Evolutionary conservation across 2,113 vertebrate species (phyloP).

Genomic region (Lipophrys pholis): DNA sequence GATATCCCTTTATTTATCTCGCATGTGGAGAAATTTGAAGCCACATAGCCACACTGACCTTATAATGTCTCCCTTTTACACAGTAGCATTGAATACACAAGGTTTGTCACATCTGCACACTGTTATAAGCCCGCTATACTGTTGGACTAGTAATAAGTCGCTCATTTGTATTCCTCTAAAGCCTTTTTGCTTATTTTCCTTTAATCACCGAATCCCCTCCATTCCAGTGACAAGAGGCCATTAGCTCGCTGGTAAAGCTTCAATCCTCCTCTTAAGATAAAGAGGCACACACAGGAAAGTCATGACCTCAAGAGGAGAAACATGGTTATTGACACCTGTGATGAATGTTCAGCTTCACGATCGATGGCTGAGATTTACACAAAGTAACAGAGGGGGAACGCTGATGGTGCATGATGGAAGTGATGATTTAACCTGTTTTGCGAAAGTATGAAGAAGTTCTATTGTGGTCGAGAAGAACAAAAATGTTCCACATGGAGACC

Average conservation of each 20-base stretch:
- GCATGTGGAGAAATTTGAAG: background rate
- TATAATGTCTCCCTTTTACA: background rate
- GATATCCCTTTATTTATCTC: too few relatives aligned
- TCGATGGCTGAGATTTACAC: constrained; percentile 35
- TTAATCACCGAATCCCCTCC: constrained; percentile 35
- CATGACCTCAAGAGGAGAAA: constrained; percentile 35
- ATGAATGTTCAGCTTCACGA: constrained; percentile 43
- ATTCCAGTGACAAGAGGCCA: constrained; percentile 47
- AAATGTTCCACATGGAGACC: too few relatives aligned
- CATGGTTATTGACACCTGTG: constrained; percentile 42
- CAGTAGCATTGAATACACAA: background rate
- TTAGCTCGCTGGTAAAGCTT: constrained; percentile 43
- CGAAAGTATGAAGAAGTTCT: too few relatives aligned
- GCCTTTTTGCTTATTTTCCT: constrained; percentile 18
- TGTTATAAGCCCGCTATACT: background rate
- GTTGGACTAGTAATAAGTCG: background rate
- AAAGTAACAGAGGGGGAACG: background rate
- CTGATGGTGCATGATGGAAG: background rate
- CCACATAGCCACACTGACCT: background rate
- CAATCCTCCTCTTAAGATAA: constrained; percentile 41
- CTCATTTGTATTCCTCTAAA: constrained; percentile 47
- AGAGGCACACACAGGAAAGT: constrained; percentile 43
- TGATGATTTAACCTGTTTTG: background rate
- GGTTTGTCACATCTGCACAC: background rate
- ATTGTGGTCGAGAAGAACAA: too few relatives aligned